phyloP scores from a whole-genome alignment of 1,140 invertebrate species.

The Tyrophagus putrescentiae region DNA sequence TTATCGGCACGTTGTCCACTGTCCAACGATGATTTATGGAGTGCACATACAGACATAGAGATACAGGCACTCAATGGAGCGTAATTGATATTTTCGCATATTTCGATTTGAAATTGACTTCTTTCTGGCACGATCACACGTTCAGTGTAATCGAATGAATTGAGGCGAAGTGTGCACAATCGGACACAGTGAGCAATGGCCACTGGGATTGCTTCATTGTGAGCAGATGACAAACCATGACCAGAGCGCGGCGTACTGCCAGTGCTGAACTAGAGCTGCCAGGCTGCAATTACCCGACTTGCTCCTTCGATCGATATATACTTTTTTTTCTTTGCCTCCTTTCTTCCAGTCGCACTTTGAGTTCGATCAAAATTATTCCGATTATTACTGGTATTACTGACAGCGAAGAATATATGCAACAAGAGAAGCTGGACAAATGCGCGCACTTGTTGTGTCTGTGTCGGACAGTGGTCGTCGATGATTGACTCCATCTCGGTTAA shows the following conservation, averaged over 20 bases:
- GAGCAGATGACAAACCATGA: neutral
- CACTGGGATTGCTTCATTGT: neutral
- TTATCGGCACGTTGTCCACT: too few relatives aligned
- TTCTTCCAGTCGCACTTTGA: neutral
- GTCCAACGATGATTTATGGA: too few relatives aligned
- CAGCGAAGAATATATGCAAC: slow-evolving; percentile 9
- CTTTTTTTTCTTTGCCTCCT: neutral
- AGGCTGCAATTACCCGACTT: slow-evolving; percentile 1
- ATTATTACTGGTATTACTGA: slow-evolving; percentile 11
- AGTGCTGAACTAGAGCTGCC: neutral
- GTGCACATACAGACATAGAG: too few relatives aligned
- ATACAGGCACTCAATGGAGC: too few relatives aligned
- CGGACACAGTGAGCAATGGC: neutral
- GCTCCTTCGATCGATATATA: slow-evolving; percentile 3
- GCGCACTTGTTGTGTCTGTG: neutral
- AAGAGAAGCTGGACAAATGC: neutral
- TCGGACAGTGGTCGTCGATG: neutral
- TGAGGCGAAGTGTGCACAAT: too few relatives aligned
- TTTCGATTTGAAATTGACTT: slow-evolving; percentile 9
- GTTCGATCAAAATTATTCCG: slow-evolving; percentile 16
- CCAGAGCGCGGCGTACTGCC: neutral
- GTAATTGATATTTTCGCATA: too few relatives aligned
- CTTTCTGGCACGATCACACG: slow-evolving; percentile 1
- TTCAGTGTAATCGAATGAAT: slow-evolving; percentile 5
- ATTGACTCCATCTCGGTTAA: neutral